phyloP scores from a whole-genome alignment of 2,113 vertebrate species.

The Equus przewalskii region DNA sequence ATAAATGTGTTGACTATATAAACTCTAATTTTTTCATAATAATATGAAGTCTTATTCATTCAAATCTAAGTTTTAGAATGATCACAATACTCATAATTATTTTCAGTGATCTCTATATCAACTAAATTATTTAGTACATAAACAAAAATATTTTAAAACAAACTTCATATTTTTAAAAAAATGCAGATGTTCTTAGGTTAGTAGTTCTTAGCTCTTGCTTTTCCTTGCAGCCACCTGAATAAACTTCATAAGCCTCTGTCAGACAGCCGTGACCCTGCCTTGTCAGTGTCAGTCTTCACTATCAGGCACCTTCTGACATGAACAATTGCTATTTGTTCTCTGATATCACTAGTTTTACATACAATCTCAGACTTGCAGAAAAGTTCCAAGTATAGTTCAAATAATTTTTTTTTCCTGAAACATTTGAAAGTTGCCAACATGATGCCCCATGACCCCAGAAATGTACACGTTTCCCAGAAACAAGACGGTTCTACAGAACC shows the following conservation, averaged over 20 bases:
- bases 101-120: not conserved
- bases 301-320: not conserved
- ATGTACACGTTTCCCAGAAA: not conserved
- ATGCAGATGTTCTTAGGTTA: not conserved
- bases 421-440: not conserved
- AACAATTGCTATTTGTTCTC: not conserved
- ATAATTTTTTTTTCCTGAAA: not conserved
- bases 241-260: not conserved
- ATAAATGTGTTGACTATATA: not conserved
- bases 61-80: constrained; percentile 40
- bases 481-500: not conserved
- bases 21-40: not conserved
- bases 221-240: not conserved
- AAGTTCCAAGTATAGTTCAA: not conserved
- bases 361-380: not conserved
- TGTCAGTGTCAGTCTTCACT: not conserved
- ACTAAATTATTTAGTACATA: not conserved
- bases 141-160: not conserved
- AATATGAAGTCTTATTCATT: not conserved
- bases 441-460: not conserved
- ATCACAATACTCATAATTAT: not conserved
- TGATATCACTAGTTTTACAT: not conserved
- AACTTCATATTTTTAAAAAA: not conserved
- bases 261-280: not conserved
- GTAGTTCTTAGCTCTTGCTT: not conserved